Evolutionary conservation across 2,888 invertebrate species (phyloP), one percentile per base, ranked within the genome.

Genomic region (Brachyopa scutellaris): DNA sequence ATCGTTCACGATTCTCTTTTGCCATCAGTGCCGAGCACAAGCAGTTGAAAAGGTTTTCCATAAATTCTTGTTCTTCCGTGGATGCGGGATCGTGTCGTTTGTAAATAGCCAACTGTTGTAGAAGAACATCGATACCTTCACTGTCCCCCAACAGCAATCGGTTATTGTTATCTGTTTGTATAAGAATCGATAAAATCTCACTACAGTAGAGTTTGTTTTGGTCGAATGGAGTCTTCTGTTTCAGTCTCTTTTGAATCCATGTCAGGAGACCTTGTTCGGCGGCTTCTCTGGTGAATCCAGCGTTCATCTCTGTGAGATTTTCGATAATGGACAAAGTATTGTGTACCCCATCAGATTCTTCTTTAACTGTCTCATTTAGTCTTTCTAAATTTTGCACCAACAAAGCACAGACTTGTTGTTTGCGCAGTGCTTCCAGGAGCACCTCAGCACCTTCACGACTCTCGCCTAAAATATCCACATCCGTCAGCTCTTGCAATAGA

Each of bases 31-130:
- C 95, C 61, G 98, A 98, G 89, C 99, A 99, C 79, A 99, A 91
- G 69, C 96, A 94, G 90, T 99, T 97, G 89, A 99, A 99, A 85
- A 99, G 92, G 91, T 99, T 99, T 91, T 99, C 99, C 99, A 99
- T 99, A 87, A 97, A 95, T 91, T 99, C 99, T 87, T 97, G 95
- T 89, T 99, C 99, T 90, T 99, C 99, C 1, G 95, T 94, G 64
- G 95, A 94, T 61, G 92, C 92, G 0, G 99, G 99, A 91, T 99
- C 98, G 88, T 98, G 97, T 11, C 97, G 92, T 90, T 99, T 99
- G 91, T 97, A 99, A 87, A 96, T 95, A 85, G 98, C 98, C 84
- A 99, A 91, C 88, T 98, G 99, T 90, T 99, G 98, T 7, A 99
- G 92, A 47, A 99, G 91, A 31, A 97, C 95, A 92, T 99, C 99